Evolutionary conservation across 2,888 invertebrate species (phyloP).

Genomic region (Perithous albicinctus): DNA sequence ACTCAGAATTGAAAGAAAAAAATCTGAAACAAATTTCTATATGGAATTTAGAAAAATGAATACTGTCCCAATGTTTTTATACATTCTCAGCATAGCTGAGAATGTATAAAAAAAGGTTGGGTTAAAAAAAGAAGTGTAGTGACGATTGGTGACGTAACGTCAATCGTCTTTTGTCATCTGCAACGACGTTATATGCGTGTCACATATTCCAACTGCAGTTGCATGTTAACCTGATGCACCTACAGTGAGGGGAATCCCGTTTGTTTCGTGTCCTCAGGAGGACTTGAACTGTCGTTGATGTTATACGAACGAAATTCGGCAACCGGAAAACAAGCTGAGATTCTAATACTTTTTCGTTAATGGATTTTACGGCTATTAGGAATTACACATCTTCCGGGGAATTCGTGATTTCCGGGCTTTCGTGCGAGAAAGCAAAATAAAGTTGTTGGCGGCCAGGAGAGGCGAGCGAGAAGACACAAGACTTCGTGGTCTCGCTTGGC

Average conservation of each 20-base stretch:
- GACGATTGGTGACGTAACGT: neutral
- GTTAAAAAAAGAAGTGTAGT: constrained; percentile 54
- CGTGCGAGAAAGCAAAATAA: constrained; percentile 45
- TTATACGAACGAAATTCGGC: neutral
- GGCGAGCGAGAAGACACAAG: constrained; percentile 65
- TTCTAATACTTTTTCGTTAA: neutral
- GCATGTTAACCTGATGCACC: constrained; percentile 61
- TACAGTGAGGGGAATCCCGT: constrained; percentile 35
- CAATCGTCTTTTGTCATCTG: constrained; percentile 67
- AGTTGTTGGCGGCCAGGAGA: constrained; percentile 24
- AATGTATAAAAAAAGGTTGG: constrained; percentile 54
- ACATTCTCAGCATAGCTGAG: neutral
- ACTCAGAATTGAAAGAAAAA: too few relatives aligned
- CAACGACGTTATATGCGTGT: constrained; percentile 68
- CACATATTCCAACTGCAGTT: constrained; percentile 71
- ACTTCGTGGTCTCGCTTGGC: constrained; percentile 77
- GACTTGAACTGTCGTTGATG: neutral
- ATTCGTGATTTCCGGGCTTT: constrained; percentile 22
- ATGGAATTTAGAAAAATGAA: too few relatives aligned
- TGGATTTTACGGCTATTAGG: neutral
- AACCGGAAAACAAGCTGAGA: neutral
- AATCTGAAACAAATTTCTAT: too few relatives aligned
- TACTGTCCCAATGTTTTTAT: too few relatives aligned
- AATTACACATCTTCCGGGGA: constrained; percentile 9
- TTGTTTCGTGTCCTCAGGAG: neutral